A percentile compares a stretch with the other conserved stretches of the same genome.
phyloP scores from a whole-genome alignment of 1,140 invertebrate genomes.

The Popillia japonica region DNA sequence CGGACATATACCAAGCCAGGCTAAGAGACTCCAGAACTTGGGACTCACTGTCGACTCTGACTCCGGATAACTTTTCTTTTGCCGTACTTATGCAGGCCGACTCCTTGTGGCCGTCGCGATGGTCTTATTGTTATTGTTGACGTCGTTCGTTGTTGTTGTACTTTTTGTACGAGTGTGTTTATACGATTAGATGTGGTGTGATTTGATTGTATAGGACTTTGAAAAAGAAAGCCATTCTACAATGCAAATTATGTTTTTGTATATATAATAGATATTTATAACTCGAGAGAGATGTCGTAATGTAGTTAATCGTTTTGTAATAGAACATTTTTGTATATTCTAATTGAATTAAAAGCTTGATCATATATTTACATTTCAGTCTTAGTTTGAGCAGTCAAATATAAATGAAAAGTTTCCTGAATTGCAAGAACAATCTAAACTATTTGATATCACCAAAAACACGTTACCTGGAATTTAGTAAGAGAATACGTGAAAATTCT shows the following conservation, averaged over 20 bases:
- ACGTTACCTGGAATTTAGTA: too few species aligned
- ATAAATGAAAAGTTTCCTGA: too few species aligned
- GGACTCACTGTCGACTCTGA: constrained; percentile 7
- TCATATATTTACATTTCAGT: too few species aligned
- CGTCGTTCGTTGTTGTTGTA: background rate
- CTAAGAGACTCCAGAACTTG: constrained; percentile 17
- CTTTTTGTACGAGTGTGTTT: background rate
- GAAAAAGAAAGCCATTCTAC: background rate
- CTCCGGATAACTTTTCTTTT: constrained; percentile 29
- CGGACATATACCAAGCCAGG: constrained; percentile 14
- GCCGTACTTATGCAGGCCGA: background rate
- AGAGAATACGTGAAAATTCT: too few species aligned
- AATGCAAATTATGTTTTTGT: background rate
- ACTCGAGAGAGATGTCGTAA: too few species aligned
- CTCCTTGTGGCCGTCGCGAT: constrained; percentile 1
- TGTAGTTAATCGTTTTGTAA: too few species aligned
- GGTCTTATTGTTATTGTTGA: constrained; percentile 13
- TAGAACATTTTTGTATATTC: too few species aligned
- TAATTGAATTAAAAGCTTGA: too few species aligned
- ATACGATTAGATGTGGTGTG: background rate
- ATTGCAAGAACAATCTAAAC: too few species aligned
- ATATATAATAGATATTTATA: too few species aligned
- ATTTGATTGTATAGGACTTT: background rate
- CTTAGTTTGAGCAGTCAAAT: too few species aligned
- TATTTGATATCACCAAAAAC: too few species aligned